Evolutionary conservation across 2,113 vertebrate genomes (phyloP), one percentile per base, ranked within the genome.

Genomic region (Atrichornis clamosus): DNA sequence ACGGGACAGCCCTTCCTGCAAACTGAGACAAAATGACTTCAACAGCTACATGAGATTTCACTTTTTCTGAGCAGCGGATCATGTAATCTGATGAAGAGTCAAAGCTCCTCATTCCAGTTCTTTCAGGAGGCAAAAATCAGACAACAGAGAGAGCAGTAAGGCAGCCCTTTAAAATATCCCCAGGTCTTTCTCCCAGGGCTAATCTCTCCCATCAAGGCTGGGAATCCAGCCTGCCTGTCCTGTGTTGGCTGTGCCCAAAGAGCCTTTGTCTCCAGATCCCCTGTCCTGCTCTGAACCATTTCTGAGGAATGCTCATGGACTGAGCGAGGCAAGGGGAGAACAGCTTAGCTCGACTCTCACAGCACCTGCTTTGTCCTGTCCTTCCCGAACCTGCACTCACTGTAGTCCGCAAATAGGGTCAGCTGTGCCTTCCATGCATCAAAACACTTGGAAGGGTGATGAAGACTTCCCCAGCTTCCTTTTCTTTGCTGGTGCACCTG

Each of bases 241-340:
- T 0, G 0, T 11, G 26, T 5, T 37, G 32, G 32, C n/a, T 67
- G 42, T 52, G 21, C n/a, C n/a, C 50, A 26, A 15, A 69, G 46
- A 24, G 12, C 30, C 4, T 47, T 49, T 58, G n/a, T 62, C 8
- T 26, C 50, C 64, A 65, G 27, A 65, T 15, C 26, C 7, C 28
- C 72, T 47, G 10, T 49, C 68, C 58, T 55, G 76, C 49, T 55
- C 52, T 35, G 27, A 56, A 44, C 55, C 44, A 35, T 26, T 69
- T 32, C 27, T 24, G 81, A 52, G 10, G 17, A 70, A 49, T 5
- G 28, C 13, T 63, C 7, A 0, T n/a, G 63, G 52, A 32, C 58
- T 39, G 70, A 88, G 75, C 35, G 15, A 67, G 37, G 37, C 2
- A 2, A 85, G 42, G 11, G 33, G 26, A 70, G 28, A 87, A 80